Evolutionary conservation across 2,888 invertebrate genomes (phyloP), one percentile per base, ranked within the genome.

Genomic region (Acronicta aceris): DNA sequence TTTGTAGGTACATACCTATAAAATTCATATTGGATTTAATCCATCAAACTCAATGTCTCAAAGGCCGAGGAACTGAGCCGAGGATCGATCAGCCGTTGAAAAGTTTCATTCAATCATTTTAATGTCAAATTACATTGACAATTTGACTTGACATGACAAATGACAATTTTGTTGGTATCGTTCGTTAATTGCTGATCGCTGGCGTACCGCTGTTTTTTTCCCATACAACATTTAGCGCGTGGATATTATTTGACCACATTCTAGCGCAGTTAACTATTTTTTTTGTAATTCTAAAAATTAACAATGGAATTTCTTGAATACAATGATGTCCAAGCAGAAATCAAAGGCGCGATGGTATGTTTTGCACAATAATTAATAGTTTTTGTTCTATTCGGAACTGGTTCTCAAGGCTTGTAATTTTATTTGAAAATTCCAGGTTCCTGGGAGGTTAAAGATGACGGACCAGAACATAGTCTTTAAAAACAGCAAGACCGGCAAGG

Each of bases 401-500:
- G 25, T 52, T 5, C 53, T 3, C 33, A 51, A 33, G 48, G 54
- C 54, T 55, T 55, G 46, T 52, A 69, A 30, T 36, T n/a, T n/a
- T 48, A 56, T 56, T 41, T 38, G 13, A 57, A 59, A 57, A 68
- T 83, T 84, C 25, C 83, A 99, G 99, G 97, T 98, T 50, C 96
- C 97, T 8, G 99, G 99, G 0, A 96, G 98, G 64, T 90, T 99
- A 38, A 99, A 99, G 90, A 96, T 99, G 89, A 98, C 98, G 0
- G 98, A 98, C 72, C 97, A 98, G 83, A 96, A 96, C 79, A 97
- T 99, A 38, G 96, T 98, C 49, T 99, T 99, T 88, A 99, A 99
- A 89, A 99, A 99, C 89, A 97, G 96, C 72, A 99, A 98, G 92
- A 99, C 99, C 0, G 99, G 99, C 2, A 99, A 99, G 92, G 98